phyloP scores from a whole-genome alignment of 2,888 invertebrate genomes.

The Apamea monoglypha region DNA sequence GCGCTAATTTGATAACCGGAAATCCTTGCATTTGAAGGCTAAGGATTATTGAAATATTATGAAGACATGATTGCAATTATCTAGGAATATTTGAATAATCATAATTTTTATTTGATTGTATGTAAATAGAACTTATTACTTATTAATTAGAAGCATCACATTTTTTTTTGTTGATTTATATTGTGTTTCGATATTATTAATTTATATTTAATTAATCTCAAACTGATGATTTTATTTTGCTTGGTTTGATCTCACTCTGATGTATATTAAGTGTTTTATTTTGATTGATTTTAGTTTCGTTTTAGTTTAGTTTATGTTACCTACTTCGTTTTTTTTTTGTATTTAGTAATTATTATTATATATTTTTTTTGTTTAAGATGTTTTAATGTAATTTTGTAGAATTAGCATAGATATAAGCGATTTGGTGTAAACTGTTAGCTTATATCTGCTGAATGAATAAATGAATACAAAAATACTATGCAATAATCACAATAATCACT shows the following conservation, averaged over 20 bases:
- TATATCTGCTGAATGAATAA: too few species aligned
- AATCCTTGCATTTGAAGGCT: constrained; percentile 49
- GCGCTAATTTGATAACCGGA: constrained; percentile 50
- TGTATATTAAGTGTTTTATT: background rate
- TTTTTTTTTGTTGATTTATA: background rate
- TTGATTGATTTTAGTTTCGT: background rate
- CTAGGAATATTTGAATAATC: background rate
- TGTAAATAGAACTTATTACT: background rate
- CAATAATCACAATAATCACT: background rate
- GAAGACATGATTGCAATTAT: background rate
- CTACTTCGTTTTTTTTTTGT: too few species aligned
- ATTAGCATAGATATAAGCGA: too few species aligned
- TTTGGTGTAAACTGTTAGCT: too few species aligned
- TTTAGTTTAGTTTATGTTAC: background rate
- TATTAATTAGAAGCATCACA: background rate
- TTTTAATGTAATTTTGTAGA: too few species aligned
- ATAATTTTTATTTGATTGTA: constrained; percentile 10
- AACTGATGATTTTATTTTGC: background rate
- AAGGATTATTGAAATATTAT: constrained; percentile 28
- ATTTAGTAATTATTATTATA: too few species aligned
- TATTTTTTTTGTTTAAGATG: too few species aligned
- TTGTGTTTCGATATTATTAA: background rate
- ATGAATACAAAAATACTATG: too few species aligned
- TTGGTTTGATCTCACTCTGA: background rate
- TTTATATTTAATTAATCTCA: background rate